Evolutionary conservation across 2,888 invertebrate species (phyloP).

Genomic region (Anticlea derivata): DNA sequence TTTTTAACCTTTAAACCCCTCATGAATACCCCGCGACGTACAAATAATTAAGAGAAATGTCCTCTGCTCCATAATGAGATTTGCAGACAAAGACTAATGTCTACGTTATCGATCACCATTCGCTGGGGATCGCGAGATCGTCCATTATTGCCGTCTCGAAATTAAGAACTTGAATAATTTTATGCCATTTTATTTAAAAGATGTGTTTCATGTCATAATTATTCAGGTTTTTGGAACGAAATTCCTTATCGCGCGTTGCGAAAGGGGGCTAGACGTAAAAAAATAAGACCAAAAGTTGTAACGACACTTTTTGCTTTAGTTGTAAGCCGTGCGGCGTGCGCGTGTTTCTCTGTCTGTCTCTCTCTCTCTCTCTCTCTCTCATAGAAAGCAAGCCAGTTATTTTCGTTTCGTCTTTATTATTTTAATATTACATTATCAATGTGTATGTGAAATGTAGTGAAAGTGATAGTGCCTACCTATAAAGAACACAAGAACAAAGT

Average conservation of each 20-base stretch:
- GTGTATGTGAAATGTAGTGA: too few relatives aligned
- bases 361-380: too few relatives aligned
- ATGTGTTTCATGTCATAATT: not conserved
- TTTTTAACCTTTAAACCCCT: not conserved
- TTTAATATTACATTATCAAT: too few relatives aligned
- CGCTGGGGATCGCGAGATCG: conserved; percentile 6
- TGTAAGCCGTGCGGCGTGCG: too few relatives aligned
- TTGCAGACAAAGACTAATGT: conserved; percentile 15
- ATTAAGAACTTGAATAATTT: conserved; percentile 4
- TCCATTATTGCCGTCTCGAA: conserved; percentile 8
- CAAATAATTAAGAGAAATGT: conserved; percentile 13
- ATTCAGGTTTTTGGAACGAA: not conserved
- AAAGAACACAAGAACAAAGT: too few relatives aligned
- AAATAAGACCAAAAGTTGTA: too few relatives aligned
- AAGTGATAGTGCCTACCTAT: too few relatives aligned
- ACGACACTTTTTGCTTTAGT: too few relatives aligned
- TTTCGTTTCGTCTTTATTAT: too few relatives aligned
- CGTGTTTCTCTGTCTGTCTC: too few relatives aligned
- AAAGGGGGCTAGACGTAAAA: too few relatives aligned
- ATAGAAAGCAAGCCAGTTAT: too few relatives aligned
- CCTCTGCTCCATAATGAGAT: conserved; percentile 5
- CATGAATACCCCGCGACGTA: not conserved
- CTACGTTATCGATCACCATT: conserved; percentile 7
- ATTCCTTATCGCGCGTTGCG: not conserved
- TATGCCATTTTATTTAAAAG: conserved; percentile 2